phyloP scores from a whole-genome alignment of 2,797 vertebrate genomes.

The Schizopygopsis malacanthus region DNA sequence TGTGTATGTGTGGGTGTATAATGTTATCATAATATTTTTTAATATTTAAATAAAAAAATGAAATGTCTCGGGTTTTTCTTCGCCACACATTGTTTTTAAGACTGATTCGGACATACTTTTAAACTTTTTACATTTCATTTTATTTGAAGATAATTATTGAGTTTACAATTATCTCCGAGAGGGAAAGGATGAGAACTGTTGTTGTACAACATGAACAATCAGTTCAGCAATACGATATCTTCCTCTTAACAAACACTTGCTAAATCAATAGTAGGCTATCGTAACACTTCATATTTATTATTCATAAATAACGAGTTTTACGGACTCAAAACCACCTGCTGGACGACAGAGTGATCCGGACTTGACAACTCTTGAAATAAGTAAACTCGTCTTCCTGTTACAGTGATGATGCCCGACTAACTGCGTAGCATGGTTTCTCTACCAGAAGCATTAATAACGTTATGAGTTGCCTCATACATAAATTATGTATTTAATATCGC shows the following conservation, averaged over 20 bases:
- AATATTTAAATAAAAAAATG: too few relatives aligned
- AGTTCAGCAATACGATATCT: slow-evolving; percentile 62
- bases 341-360: slow-evolving; percentile 52
- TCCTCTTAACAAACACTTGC: slow-evolving; percentile 78
- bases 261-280: slow-evolving; percentile 80
- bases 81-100: neutral
- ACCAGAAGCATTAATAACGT: neutral
- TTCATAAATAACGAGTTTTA: slow-evolving; percentile 80
- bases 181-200: slow-evolving; percentile 54
- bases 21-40: neutral
- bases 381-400: neutral
- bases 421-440: too few relatives aligned
- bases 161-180: slow-evolving; percentile 50
- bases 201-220: slow-evolving; percentile 70
- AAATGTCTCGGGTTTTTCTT: neutral
- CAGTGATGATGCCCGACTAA: neutral
- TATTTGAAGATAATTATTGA: slow-evolving; percentile 8
- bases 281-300: slow-evolving; percentile 82
- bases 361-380: slow-evolving; percentile 31
- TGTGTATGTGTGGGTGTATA: too few relatives aligned
- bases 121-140: neutral
- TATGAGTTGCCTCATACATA: neutral
- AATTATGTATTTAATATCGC: neutral
- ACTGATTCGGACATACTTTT: neutral
- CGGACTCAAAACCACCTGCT: slow-evolving; percentile 73